Base-by-base conservation (phyloP, 2,888 invertebrate species). In the Andrena chrysosceles region DNA sequence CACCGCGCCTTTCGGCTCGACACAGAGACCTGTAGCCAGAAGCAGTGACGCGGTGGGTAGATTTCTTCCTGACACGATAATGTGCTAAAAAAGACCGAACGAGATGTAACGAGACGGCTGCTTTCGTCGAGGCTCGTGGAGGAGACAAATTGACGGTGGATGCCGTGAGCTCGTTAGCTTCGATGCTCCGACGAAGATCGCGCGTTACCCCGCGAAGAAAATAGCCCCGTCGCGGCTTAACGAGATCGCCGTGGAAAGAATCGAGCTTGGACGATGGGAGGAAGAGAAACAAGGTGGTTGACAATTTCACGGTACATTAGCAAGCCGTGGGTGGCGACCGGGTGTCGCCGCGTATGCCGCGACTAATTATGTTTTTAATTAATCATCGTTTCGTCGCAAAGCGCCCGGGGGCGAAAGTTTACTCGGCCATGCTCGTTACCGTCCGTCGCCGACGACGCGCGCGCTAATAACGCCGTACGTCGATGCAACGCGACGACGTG, bases 341-440 rank as follows among this genome's bases (percentile, higher is more conserved):
- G 84, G 74, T 54, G 76, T 87, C 83, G 71, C 86, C 83, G 87
- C 82, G 81, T 31, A 83, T 82, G 81, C 81, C 85, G 80, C 78
- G 89, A 90, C 93, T 93, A 93, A 94, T 93, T 92, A 93, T 91
- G 90, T 93, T 93, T 93, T 93, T 93, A 93, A 94, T 94, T 93
- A 93, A 94, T 94, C 93, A 93, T 91, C 91, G 89, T 91, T 91
- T 92, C 91, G 91, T 92, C 91, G 71, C 54, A 67, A 6, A 54
- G 62, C 23, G 42, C 4, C 16, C 31, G 23, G 10, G 20, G 23
- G 56, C 56, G 88, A 88, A 88, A 91, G 90, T 91, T 92, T 90
- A 88, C 91, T 86, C 86, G 88, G 85, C 78, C 85, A 76, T 82
- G 79, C 92, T 92, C 92, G 93, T 93, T 93, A 93, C 88, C 85